phyloP scores from a whole-genome alignment of 2,888 invertebrate genomes.

The Erebia epiphron region DNA sequence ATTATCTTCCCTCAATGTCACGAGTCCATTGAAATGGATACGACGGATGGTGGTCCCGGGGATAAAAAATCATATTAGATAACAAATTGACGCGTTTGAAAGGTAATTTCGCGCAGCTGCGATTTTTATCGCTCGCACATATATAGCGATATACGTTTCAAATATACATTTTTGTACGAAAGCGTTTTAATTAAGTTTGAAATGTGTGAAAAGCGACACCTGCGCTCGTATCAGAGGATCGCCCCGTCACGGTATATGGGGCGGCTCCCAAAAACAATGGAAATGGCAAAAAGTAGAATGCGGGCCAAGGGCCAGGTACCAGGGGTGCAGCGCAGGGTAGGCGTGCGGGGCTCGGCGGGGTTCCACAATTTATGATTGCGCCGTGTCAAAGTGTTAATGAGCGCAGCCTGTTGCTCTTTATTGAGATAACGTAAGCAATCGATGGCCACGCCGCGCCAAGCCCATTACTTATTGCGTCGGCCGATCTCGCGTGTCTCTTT shows the following conservation, averaged over 20 bases:
- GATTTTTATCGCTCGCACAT: conserved; percentile 62
- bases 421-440: conserved; percentile 79
- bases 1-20: conserved; percentile 49
- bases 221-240: conserved; percentile 74
- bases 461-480: conserved; percentile 73
- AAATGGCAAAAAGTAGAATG: conserved; percentile 78
- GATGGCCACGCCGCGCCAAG: conserved; percentile 55
- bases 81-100: conserved; percentile 35
- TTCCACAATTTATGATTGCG: conserved; percentile 80
- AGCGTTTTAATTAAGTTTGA: conserved; percentile 74
- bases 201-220: conserved; percentile 77
- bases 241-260: conserved; percentile 75
- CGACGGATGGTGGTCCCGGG: conserved; percentile 50
- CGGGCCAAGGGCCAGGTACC: conserved; percentile 65
- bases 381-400: conserved; percentile 82
- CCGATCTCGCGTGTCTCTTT: conserved; percentile 74
- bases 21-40: conserved; percentile 47
- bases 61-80: conserved; percentile 43
- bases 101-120: conserved; percentile 70
- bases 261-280: conserved; percentile 77
- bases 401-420: conserved; percentile 81
- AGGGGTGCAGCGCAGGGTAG: conserved; percentile 64
- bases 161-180: conserved; percentile 57
- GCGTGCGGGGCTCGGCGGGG: conserved; percentile 77
- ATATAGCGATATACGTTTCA: conserved; percentile 53